Conservation (phyloP, 2,113 vertebrate genomes). For the Perca schrenkii region DNA sequence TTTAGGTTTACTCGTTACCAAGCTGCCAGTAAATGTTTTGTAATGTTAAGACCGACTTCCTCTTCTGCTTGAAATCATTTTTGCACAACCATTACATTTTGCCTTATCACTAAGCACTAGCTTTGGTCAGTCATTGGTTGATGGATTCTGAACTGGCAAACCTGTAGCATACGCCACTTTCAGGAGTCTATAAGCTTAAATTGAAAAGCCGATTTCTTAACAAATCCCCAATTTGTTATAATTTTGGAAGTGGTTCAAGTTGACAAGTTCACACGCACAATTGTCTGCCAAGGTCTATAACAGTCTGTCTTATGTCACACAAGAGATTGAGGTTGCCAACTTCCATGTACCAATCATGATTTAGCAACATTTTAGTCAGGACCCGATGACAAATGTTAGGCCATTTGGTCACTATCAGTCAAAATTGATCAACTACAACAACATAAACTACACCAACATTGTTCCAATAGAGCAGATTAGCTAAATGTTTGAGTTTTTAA, state of each 20-base stretch:
- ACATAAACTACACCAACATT: neutral
- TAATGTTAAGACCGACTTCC: constrained; percentile 1
- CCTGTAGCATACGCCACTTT: neutral
- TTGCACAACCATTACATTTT: neutral
- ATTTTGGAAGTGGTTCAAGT: neutral
- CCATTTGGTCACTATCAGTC: neutral
- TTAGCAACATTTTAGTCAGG: neutral
- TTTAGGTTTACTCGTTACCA: neutral
- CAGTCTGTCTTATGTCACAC: neutral
- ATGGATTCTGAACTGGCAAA: neutral
- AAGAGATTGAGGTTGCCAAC: neutral
- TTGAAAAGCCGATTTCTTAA: neutral
- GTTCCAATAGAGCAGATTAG: neutral
- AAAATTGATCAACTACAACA: neutral
- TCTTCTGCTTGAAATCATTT: neutral
- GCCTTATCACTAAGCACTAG: neutral
- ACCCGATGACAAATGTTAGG: neutral
- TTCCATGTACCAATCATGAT: neutral
- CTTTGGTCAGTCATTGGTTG: neutral
- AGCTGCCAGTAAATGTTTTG: neutral
- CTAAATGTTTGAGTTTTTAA: neutral
- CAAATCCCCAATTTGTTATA: neutral
- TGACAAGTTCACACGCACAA: neutral
- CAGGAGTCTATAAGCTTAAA: neutral
- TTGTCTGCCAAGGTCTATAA: neutral